Evolutionary conservation across 2,113 vertebrate species (phyloP).

Genomic region (Chelonoidis abingdonii): DNA sequence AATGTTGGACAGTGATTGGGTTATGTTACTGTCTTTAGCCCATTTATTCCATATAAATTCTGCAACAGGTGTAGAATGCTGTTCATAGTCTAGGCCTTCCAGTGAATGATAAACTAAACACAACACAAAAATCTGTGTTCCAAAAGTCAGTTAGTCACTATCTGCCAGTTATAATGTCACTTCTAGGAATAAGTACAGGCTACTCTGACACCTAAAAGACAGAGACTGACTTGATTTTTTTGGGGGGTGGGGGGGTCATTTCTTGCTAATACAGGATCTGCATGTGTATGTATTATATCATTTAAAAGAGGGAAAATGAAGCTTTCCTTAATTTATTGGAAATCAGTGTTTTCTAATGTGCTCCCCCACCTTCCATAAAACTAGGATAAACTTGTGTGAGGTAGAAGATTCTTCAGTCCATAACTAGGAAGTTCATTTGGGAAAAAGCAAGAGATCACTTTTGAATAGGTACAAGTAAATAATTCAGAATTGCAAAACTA

Average conservation of each 20-base stretch:
- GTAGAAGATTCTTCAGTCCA: not conserved
- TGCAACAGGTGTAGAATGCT: not conserved
- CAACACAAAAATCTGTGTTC: not conserved
- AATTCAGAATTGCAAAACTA: not conserved
- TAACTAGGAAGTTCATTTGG: not conserved
- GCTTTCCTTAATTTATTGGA: not conserved
- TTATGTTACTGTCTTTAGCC: not conserved
- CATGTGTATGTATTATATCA: not conserved
- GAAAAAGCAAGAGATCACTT: not conserved
- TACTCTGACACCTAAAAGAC: not conserved
- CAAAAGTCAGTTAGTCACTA: not conserved
- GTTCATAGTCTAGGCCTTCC: not conserved
- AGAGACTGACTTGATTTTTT: conserved; percentile 22
- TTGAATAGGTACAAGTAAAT: not conserved
- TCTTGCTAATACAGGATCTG: not conserved
- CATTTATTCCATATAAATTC: not conserved
- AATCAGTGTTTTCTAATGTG: not conserved
- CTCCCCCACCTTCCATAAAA: not conserved
- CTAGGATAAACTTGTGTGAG: not conserved
- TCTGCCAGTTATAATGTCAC: not conserved
- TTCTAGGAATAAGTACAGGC: conserved; percentile 22
- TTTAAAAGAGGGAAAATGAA: not conserved
- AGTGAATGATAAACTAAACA: not conserved
- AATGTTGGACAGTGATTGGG: not conserved
- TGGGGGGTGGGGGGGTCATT: not conserved